These are phyloP conservation scores for Stegana nigrithorax DNA, from an alignment of 2,888 invertebrate species.

Conservation along the genomic window DNA sequence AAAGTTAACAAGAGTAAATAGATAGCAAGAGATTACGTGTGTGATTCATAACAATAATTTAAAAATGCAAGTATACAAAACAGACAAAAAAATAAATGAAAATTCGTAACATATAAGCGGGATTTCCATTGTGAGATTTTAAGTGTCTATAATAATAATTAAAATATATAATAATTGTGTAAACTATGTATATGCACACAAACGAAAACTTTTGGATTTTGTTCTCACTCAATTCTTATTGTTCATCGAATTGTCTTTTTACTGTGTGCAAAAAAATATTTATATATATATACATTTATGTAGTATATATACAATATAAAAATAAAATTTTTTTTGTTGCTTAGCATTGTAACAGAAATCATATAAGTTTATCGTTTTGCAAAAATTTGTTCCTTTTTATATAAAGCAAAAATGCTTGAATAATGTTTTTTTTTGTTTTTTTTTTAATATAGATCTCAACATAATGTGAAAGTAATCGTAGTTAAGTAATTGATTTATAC, in stretches of 20 bases:
- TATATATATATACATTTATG: too few species aligned
- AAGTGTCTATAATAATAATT: too few species aligned
- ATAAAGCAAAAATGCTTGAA: slow-evolving; percentile 20
- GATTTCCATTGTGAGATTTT: too few species aligned
- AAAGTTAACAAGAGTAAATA: slow-evolving; percentile 53
- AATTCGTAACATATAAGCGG: too few species aligned
- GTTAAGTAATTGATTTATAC: slow-evolving; percentile 9
- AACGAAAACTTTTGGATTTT: too few species aligned
- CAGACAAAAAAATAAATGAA: not conserved
- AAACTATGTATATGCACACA: too few species aligned
- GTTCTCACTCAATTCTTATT: too few species aligned
- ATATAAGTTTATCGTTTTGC: slow-evolving; percentile 50
- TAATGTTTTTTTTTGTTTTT: slow-evolving; percentile 11
- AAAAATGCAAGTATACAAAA: slow-evolving; percentile 21
- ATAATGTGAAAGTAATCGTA: slow-evolving; percentile 11
- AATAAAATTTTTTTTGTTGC: slow-evolving; percentile 43
- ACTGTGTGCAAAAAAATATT: too few species aligned
- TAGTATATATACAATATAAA: too few species aligned
- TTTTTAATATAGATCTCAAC: slow-evolving; percentile 7
- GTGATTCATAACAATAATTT: slow-evolving; percentile 26
- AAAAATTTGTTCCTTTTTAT: slow-evolving; percentile 29
- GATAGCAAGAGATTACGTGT: slow-evolving; percentile 38
- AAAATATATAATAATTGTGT: too few species aligned
- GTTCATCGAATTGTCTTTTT: too few species aligned
- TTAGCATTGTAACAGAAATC: slow-evolving; percentile 64